Conservation (phyloP, 1,140 invertebrate genomes). For the Heterodera carotae region DNA sequence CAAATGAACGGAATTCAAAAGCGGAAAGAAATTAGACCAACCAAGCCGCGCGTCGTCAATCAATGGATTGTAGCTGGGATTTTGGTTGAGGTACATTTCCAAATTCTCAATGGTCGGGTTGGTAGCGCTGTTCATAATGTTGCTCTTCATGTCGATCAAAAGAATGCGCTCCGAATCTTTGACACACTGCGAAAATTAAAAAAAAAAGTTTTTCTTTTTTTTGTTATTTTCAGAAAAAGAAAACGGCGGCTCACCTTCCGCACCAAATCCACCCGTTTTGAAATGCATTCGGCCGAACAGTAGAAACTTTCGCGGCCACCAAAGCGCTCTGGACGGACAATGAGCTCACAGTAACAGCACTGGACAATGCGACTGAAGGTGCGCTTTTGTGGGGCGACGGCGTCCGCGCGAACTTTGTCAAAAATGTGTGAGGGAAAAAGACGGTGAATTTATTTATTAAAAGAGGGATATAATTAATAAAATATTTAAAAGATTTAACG, state of each 20-base stretch:
- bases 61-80: conserved; percentile 24
- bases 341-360: conserved; percentile 9
- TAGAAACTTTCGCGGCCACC: conserved; percentile 17
- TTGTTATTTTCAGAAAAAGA: background rate
- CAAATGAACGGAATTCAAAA: background rate
- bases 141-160: conserved; percentile 22
- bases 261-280: conserved; percentile 3
- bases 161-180: conserved; percentile 26
- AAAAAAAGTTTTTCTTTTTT: background rate
- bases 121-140: background rate
- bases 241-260: conserved; percentile 6
- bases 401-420: conserved; percentile 8
- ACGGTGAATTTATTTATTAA: too few relatives aligned
- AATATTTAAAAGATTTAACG: too few relatives aligned
- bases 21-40: background rate
- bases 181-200: conserved; percentile 18
- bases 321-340: background rate
- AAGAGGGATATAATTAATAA: too few relatives aligned
- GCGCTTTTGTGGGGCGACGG: background rate
- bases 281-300: conserved; percentile 18
- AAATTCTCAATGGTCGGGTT: conserved; percentile 27
- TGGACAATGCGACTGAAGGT: conserved; percentile 14
- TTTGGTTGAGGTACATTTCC: conserved; percentile 7
- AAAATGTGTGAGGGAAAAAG: background rate
- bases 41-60: conserved; percentile 7